Base-by-base conservation (phyloP, 1,140 invertebrate genomes). In the Cherax destructor region DNA sequence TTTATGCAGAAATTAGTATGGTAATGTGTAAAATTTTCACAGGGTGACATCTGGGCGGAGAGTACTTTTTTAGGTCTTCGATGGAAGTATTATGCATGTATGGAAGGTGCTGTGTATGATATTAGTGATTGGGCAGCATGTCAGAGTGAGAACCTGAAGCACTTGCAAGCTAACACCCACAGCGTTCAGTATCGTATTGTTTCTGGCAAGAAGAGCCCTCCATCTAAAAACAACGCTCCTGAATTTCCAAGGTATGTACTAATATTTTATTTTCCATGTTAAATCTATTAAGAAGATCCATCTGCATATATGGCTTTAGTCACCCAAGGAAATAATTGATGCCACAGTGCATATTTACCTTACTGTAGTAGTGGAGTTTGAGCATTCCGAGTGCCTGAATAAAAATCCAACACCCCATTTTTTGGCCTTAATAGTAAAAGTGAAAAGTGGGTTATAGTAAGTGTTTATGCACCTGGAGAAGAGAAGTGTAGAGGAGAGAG, bases 21-120 rank as follows among this genome's bases (percentile, higher is more conserved):
- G 30, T 41, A 41, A 41, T 41, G 30, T 41, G 30, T 41, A 1
- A 41, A 41, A 41, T 52, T 61, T 93, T 94, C 94, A 50, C 94
- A 98, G 98, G 98, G 97, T 92, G 98, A 99, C 94, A 98, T 99
- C 92, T 99, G 98, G 98, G 98, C 98, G 77, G 98, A 99, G 95
- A 97, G 97, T 77, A 96, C 96, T 93, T 96, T 97, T 95, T 96
- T 98, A 95, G 98, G 98, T 81, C 96, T 98, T 92, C 95, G 97
- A 74, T 98, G 98, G 97, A 97, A 98, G 95, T 99, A 99, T 95
- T 98, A 97, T 94, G 98, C 98, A n/a, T 98, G 98, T 93, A 99
- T 99, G 98, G 98, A 99, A 94, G 97, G 97, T 77, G 97, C 97
- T 90, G 97, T 99, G 18, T 99, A 98, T 94, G 97, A 99, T 95